Percentiles rank a stretch among this genome's conserved stretches.
Conservation (phyloP, 2,888 invertebrate species). For the Pandemis cinnamomeana region DNA sequence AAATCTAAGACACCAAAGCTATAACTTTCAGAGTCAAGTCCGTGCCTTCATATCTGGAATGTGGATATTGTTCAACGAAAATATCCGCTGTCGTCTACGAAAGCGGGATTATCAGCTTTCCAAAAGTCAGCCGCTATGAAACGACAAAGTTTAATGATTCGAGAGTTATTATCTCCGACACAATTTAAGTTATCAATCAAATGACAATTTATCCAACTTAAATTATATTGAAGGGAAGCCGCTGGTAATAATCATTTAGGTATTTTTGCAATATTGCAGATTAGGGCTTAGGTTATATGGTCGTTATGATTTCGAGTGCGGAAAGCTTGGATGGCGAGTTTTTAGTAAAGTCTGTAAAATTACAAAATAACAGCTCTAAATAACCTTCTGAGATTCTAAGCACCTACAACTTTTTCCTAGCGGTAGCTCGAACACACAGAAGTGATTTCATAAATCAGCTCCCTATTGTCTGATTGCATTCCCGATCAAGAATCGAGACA, state of each 20-base stretch:
- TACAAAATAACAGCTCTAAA: no score
- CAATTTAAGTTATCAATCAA: constrained; percentile 55
- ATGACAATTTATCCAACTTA: constrained; percentile 44
- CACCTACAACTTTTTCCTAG: no score
- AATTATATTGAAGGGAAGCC: constrained; percentile 3
- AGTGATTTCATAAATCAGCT: neutral
- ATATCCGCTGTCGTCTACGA: constrained; percentile 50
- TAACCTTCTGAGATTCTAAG: no score
- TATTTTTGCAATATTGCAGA: neutral
- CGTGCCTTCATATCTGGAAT: constrained; percentile 42
- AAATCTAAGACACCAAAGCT: constrained; percentile 41
- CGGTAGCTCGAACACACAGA: no score
- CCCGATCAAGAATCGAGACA: neutral
- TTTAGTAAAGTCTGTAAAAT: no score
- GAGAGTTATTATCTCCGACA: constrained; percentile 62
- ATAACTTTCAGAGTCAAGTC: constrained; percentile 44
- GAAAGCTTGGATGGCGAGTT: no score
- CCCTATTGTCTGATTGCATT: neutral
- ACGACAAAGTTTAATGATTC: constrained; percentile 66
- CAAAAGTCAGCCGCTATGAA: constrained; percentile 56
- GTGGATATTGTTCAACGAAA: constrained; percentile 45
- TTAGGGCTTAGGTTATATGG: neutral
- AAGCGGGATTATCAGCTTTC: constrained; percentile 54
- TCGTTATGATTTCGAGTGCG: no score
- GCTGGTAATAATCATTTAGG: constrained; percentile 8